These are phyloP conservation scores for Hydrophis major DNA, from an alignment of 2,797 vertebrate species.

Conservation along the genomic window DNA sequence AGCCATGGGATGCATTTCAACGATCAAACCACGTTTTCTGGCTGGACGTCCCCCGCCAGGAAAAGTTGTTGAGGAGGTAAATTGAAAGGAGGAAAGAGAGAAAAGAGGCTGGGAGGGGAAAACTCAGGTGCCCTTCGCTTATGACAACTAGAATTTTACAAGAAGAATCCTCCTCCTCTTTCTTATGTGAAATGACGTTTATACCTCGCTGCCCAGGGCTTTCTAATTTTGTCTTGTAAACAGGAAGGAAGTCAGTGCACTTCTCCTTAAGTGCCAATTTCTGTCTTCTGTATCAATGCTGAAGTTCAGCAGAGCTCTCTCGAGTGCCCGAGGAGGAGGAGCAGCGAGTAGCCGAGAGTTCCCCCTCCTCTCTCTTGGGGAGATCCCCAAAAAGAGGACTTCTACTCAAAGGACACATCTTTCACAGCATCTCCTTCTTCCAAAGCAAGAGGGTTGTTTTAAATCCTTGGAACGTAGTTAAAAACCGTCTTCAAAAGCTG, in stretches of 20 bases:
- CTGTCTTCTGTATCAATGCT: conserved; percentile 75
- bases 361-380: neutral
- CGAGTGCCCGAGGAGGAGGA: conserved; percentile 38
- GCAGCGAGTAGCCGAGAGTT: neutral
- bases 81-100: neutral
- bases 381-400: neutral
- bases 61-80: conserved; percentile 19
- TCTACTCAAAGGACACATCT: neutral
- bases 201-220: conserved; percentile 64
- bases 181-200: conserved; percentile 71
- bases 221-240: conserved; percentile 57
- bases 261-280: conserved; percentile 71
- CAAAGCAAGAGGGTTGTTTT: too few relatives aligned
- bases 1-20: neutral
- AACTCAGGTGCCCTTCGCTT: conserved; percentile 56
- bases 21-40: neutral
- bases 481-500: neutral
- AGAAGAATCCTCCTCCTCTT: conserved; percentile 57
- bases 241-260: conserved; percentile 75
- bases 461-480: neutral
- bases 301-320: conserved; percentile 72
- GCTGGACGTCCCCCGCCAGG: too few relatives aligned
- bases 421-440: neutral
- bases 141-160: conserved; percentile 57
- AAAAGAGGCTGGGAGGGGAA: conserved; percentile 10